Base-by-base conservation (phyloP, 2,113 vertebrate genomes). In the Phoxinus phoxinus region DNA sequence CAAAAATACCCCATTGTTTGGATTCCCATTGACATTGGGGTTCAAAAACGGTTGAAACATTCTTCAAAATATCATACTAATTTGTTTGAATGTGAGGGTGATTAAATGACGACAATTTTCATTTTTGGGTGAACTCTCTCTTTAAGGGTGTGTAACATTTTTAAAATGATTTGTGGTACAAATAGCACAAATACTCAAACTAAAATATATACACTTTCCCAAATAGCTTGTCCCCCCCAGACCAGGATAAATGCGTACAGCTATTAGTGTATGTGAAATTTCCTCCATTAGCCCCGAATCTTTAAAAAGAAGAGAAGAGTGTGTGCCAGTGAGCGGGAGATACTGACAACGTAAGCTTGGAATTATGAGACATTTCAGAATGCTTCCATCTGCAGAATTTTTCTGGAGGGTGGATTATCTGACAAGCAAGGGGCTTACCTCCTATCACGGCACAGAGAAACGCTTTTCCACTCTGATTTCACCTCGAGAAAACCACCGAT, bases 291-390 rank as follows among this genome's bases (percentile, higher is more conserved):
- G 89, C 80, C 69, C 67, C 32, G 83, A 85, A 90, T 81, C 83
- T 86, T 74, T 86, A 89, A 92, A 89, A 83, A 86, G 90, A 88
- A 89, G 59, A 6, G 88, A 78, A 86, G 74, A 83, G 84, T 86
- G 83, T 89, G 89, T 56, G 86, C 92, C 87, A 89, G 73, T 74
- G 86, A 93, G 91, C 90, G 94, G 86, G 90, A 93, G 90, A 92
- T 92, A 92, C 90, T 92, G 92, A 94, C 94, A 94, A 93, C 93
- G 92, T 95, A 94, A 95, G 93, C 93, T 92, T 83, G 85, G 93
- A 90, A 92, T 95, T 94, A 94, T 92, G 88, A 93, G 92, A 83
- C 90, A 76, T 94, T 94, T 94, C 90, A 92, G 89, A 91, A 92
- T 85, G 93, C 92, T 91, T 94, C 93, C 92, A 93, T 94, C 93